Conservation (phyloP, 1,140 invertebrate species). For the Cydia pomonella region DNA sequence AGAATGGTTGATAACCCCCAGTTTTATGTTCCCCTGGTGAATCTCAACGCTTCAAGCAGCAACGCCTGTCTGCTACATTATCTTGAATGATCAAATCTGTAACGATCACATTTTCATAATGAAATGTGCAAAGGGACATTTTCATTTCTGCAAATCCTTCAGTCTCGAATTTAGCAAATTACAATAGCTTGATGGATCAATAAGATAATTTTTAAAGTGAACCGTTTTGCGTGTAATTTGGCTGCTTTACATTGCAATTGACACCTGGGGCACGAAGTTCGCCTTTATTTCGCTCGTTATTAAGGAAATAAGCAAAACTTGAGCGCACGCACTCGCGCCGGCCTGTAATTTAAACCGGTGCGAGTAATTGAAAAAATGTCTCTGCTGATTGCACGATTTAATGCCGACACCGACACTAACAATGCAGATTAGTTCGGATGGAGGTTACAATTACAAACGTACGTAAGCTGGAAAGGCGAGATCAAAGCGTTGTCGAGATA, state of each 20-base stretch:
- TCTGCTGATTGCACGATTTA: slow-evolving; percentile 36
- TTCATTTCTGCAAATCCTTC: slow-evolving; percentile 9
- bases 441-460: not conserved
- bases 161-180: slow-evolving; percentile 6
- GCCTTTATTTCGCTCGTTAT: slow-evolving; percentile 36
- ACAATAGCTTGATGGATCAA: slow-evolving; percentile 36
- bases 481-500: not conserved
- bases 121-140: slow-evolving; percentile 29
- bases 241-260: slow-evolving; percentile 38
- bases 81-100: slow-evolving; percentile 34
- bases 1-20: slow-evolving; percentile 25
- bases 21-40: slow-evolving; percentile 15
- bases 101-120: slow-evolving; percentile 45
- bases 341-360: slow-evolving; percentile 44
- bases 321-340: slow-evolving; percentile 36
- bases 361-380: slow-evolving; percentile 46
- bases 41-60: slow-evolving; percentile 12
- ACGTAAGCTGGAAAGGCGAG: not conserved
- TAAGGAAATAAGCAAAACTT: slow-evolving; percentile 35
- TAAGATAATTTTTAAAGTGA: slow-evolving; percentile 45
- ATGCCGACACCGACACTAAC: slow-evolving; percentile 13
- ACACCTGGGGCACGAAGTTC: slow-evolving; percentile 45
- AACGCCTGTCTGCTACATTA: slow-evolving; percentile 22
- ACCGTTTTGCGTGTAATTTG: slow-evolving; percentile 4
- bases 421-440: not conserved